Conservation (phyloP, 1,140 invertebrate genomes). For the Ceratoteleas bidentatus region DNA sequence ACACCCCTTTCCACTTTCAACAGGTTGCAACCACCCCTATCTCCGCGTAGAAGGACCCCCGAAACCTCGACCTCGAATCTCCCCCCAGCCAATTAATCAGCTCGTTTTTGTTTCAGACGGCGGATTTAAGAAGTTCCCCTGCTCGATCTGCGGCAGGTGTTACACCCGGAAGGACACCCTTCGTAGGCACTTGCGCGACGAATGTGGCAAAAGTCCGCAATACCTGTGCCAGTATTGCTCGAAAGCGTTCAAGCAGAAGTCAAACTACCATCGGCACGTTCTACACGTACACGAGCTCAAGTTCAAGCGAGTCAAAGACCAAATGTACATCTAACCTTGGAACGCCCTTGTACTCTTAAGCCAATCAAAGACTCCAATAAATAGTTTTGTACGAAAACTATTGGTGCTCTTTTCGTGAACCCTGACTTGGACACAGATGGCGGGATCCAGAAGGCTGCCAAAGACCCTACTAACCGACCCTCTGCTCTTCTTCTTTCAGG, state of each 20-base stretch:
- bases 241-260: conserved; percentile 72
- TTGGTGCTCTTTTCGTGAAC: too few relatives aligned
- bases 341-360: too few relatives aligned
- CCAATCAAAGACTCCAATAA: too few relatives aligned
- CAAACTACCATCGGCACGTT: conserved; percentile 78
- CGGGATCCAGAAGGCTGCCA: too few relatives aligned
- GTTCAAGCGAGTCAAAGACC: conserved; percentile 20
- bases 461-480: neutral
- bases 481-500: conserved; percentile 27
- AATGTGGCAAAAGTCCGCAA: conserved; percentile 79
- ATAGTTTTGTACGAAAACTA: too few relatives aligned
- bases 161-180: conserved; percentile 70
- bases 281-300: conserved; percentile 66
- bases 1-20: too few relatives aligned
- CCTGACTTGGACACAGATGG: too few relatives aligned
- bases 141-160: conserved; percentile 74
- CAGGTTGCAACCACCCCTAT: too few relatives aligned
- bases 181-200: conserved; percentile 67
- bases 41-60: too few relatives aligned
- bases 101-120: conserved; percentile 42
- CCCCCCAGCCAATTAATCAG: neutral
- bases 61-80: too few relatives aligned
- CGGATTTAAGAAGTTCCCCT: conserved; percentile 49
- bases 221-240: conserved; percentile 79
- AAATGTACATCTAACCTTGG: too few relatives aligned